A percentile compares a stretch with the other conserved stretches of the same genome.
These are phyloP conservation scores for Micromys minutus DNA, from an alignment of 2,113 vertebrate genomes.

Conservation along the genomic window DNA sequence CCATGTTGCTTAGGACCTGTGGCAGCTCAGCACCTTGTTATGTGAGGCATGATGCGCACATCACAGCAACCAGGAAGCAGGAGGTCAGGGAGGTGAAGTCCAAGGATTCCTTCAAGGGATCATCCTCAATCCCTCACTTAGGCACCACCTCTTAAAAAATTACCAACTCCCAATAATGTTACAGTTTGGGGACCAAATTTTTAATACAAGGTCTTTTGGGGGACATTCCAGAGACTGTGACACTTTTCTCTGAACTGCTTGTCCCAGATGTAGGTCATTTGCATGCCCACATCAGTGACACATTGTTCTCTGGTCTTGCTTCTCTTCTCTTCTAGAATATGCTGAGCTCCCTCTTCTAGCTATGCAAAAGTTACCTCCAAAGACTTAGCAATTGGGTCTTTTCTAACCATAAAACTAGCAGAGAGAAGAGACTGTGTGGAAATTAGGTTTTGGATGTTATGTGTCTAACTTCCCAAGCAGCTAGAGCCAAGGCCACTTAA, in stretches of 20 bases:
- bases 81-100: not conserved
- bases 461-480: not conserved
- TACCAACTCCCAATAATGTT: not conserved
- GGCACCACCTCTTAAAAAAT: not conserved
- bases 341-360: not conserved
- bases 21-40: not conserved
- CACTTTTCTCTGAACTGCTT: not conserved
- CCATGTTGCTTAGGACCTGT: not conserved
- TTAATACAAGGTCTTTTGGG: not conserved
- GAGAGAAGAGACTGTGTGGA: not conserved
- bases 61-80: not conserved
- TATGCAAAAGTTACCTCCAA: not conserved
- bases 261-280: not conserved
- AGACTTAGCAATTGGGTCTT: not conserved
- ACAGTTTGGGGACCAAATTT: not conserved
- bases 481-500: not conserved
- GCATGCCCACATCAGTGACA: not conserved
- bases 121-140: not conserved
- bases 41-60: no score
- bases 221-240: not conserved
- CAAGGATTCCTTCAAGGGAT: not conserved
- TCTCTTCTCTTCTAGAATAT: not conserved
- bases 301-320: not conserved
- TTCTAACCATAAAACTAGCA: not conserved
- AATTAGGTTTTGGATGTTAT: not conserved